phyloP scores from a whole-genome alignment of 2,797 vertebrate genomes.

The Remorina albescens region DNA sequence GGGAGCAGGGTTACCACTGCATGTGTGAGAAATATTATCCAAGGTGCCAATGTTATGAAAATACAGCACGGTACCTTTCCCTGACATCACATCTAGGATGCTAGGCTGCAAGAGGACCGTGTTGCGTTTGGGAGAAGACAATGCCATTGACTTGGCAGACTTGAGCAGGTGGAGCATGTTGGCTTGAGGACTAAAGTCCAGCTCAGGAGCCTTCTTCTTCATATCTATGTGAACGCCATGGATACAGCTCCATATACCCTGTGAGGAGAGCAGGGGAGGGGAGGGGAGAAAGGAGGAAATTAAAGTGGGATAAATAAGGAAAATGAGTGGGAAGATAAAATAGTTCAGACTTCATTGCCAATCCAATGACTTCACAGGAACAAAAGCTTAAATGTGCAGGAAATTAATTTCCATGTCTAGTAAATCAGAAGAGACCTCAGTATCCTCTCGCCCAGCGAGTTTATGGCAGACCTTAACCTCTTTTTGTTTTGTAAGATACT shows the following conservation, averaged over 20 bases:
- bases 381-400: slow-evolving; percentile 37
- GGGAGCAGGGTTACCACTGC: slow-evolving; percentile 15
- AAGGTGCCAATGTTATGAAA: not conserved
- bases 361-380: slow-evolving; percentile 35
- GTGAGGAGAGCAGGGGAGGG: slow-evolving; percentile 26
- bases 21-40: slow-evolving; percentile 6
- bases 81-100: slow-evolving; percentile 91
- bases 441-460: slow-evolving; percentile 26
- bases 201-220: slow-evolving; percentile 94
- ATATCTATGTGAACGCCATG: slow-evolving; percentile 98
- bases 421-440: slow-evolving; percentile 50
- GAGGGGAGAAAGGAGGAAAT: not conserved
- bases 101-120: slow-evolving; percentile 81
- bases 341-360: slow-evolving; percentile 33
- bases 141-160: slow-evolving; percentile 94
- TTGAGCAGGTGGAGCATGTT: slow-evolving; percentile 97
- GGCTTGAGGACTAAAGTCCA: slow-evolving; percentile 94
- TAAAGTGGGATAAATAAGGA: not conserved
- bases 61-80: slow-evolving; percentile 83
- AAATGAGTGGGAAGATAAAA: slow-evolving; percentile 18
- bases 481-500: slow-evolving; percentile 70
- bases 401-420: slow-evolving; percentile 49
- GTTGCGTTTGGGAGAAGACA: slow-evolving; percentile 93
- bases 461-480: slow-evolving; percentile 63
- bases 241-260: slow-evolving; percentile 99